Base-by-base conservation (phyloP, 2,888 invertebrate genomes). In the Orthosia incerta region DNA sequence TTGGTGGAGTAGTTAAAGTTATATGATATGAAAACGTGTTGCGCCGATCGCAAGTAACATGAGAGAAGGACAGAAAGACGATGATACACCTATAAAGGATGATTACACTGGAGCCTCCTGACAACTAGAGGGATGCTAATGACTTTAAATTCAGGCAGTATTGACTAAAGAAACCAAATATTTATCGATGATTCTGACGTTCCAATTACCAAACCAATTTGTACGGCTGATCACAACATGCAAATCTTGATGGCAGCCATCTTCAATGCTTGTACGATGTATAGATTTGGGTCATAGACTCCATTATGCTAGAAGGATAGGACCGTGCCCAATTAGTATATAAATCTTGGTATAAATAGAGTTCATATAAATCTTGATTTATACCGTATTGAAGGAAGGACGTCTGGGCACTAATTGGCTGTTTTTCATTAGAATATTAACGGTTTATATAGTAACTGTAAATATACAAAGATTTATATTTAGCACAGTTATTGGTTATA, bases 401-500 rank as follows among this genome's bases (percentile, higher is more conserved):
- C 18, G 26, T 50, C 57, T 74, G 18, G 15, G 18, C 39, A 20
- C 20, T 79, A 66, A 77, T 80, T 76, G 45, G 50, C 48, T 26
- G 13, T 13, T 20, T 56, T 23, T 20, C 13, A 23, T 15, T 55
- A 26, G 48, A 45, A 39, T 65, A 57, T 65, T 50, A 71, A 26
- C 18, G 18, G n/a, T 50, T 62, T 45, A 65, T 39, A 51, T 9
- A 12, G 12, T 48, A 26, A 48, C 2, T 71, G 26, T 39, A 69
- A 83, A 56, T 63, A 74, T 13, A 50, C 7, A 13, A 39, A 74
- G 20, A 46, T 1, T 39, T 67, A 83, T 57, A 61, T 83, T 67
- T 70, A 64, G 53, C 50, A 3, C 31, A 57, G 80, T 74, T 74
- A 74, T 79, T 83, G 82, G 69, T 48, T 70, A 69, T 79, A 74